Evolutionary conservation across 2,113 vertebrate species (phyloP).

Genomic region (Myrmecobius fasciatus): DNA sequence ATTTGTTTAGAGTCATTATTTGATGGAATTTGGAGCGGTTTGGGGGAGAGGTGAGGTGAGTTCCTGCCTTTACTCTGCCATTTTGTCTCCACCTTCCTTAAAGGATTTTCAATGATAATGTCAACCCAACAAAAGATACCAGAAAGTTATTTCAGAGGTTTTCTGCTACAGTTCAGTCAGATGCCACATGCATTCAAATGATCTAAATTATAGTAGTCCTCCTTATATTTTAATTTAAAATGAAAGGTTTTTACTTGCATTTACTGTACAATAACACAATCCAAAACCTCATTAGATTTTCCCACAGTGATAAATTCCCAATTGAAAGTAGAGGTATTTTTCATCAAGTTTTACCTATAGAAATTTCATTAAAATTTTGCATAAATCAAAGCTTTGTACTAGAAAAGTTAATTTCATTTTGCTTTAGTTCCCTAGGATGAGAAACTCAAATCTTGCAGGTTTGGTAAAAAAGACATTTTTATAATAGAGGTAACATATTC

Average conservation of each 20-base stretch:
- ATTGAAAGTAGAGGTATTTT: slow-evolving; percentile 49
- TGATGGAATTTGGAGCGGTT: too few species aligned
- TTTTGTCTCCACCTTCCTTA: neutral
- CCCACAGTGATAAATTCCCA: slow-evolving; percentile 57
- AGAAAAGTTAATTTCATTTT: slow-evolving; percentile 63
- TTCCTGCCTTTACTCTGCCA: too few species aligned
- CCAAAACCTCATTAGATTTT: slow-evolving; percentile 61
- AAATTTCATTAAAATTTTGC: slow-evolving; percentile 66
- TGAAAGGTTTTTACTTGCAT: slow-evolving; percentile 34
- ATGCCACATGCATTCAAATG: slow-evolving; percentile 61
- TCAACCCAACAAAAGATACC: slow-evolving; percentile 70
- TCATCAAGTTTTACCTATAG: slow-evolving; percentile 52
- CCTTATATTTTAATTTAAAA: slow-evolving; percentile 55
- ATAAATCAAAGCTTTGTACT: slow-evolving; percentile 64
- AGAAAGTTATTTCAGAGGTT: slow-evolving; percentile 68
- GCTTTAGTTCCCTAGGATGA: slow-evolving; percentile 17
- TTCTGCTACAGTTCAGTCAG: slow-evolving; percentile 52
- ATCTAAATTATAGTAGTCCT: slow-evolving; percentile 51
- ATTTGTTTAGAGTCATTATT: too few species aligned
- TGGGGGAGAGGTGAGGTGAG: too few species aligned
- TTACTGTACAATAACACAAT: slow-evolving; percentile 25
- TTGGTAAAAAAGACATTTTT: slow-evolving; percentile 41
- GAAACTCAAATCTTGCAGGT: slow-evolving; percentile 40
- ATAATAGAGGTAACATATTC: neutral
- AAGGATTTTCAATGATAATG: slow-evolving; percentile 13